Evolutionary conservation across 2,113 vertebrate genomes (phyloP), one percentile per base, ranked within the genome.

Genomic region (Tinamus guttatus): DNA sequence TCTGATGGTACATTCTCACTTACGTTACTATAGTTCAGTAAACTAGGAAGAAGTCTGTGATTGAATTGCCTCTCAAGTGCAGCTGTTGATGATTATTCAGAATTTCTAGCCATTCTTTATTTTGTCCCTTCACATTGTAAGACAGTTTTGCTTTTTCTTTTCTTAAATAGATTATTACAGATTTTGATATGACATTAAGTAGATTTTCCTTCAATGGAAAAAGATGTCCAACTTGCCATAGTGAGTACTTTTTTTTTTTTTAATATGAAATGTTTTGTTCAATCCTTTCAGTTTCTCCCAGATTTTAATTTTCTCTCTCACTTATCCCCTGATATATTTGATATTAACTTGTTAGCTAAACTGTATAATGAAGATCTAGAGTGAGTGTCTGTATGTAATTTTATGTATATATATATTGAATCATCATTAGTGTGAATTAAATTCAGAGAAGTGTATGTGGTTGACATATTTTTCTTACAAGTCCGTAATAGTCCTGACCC

Each of bases 101-200:
- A 93, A 92, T 85, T 95, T 94, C 75, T 93, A 91, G 83, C 65
- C 83, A 85, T 95, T 95, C 90, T 95, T 95, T 79, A 79, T 87
- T 97, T 93, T 87, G 75, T 90, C 85, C 87, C 90, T 86, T 79
- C 11, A 0, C 76, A 38, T 96, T 93, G 85, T 89, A 93, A 95
- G 94, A 97, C 86, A 74, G 70, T 85, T 95, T 90, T 96, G 91
- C 86, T 96, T 96, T 96, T 85, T 87, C 88, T 93, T 88, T 93
- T 90, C 87, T 85, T 98, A 96, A 97, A 76, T 97, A 99, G 99
- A 98, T 99, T 95, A 99, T 99, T 98, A 99, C 99, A 97, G 99
- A 99, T 98, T 99, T 99, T 94, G 99, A 99, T 98, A 99, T 99
- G 99, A 99, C 99, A 45, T 97, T 99, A 94, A 99, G 99, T 98